Percentiles rank a stretch among this genome's conserved stretches.
Conservation (phyloP, 2,797 vertebrate species). For the Nyctalus aviator region DNA sequence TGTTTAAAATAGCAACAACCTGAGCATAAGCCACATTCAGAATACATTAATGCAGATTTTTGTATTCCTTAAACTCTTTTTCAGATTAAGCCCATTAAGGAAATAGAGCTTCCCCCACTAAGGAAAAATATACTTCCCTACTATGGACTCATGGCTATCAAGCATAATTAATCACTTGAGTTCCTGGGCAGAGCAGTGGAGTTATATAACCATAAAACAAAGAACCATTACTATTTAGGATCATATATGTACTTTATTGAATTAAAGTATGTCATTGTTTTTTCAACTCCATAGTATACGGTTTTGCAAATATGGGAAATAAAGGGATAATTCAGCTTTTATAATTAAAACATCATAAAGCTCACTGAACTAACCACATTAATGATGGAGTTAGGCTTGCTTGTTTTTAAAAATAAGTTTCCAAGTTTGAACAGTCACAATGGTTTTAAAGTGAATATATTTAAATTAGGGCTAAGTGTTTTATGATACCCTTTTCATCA, state of each 20-base stretch:
- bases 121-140: not conserved
- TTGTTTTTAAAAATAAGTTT: slow-evolving; percentile 12
- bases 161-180: not conserved
- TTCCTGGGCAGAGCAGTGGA: not conserved
- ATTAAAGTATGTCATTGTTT: not conserved
- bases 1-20: not conserved
- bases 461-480: not conserved
- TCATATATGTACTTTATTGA: not conserved
- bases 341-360: slow-evolving; percentile 18
- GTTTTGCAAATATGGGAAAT: slow-evolving; percentile 28
- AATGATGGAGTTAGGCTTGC: not conserved
- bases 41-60: not conserved
- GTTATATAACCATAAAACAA: not conserved
- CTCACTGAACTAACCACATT: not conserved
- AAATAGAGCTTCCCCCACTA: not conserved
- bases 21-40: slow-evolving; percentile 31
- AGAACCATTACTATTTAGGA: not conserved
- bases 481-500: not conserved
- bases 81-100: not conserved
- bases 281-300: not conserved
- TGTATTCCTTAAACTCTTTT: not conserved
- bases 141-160: not conserved
- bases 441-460: slow-evolving; percentile 28
- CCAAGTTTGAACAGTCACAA: not conserved
- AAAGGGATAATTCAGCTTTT: slow-evolving; percentile 18